phyloP scores from a whole-genome alignment of 2,888 invertebrate species.

The Cephus nigrinus region DNA sequence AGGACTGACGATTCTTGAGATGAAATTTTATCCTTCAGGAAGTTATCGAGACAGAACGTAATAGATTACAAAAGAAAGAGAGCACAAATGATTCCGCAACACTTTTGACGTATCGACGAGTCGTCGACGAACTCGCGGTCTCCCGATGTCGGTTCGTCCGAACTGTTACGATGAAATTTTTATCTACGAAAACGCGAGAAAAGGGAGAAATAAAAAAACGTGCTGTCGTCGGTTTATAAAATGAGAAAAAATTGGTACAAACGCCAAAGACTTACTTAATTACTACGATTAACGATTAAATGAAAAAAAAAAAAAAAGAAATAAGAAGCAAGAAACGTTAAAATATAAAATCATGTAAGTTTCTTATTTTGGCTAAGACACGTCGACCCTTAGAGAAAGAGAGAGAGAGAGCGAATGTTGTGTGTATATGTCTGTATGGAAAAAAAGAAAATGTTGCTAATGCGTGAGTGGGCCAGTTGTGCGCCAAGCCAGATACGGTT shows the following conservation, averaged over 20 bases:
- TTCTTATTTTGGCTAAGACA: slow-evolving; percentile 12
- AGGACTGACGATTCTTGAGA: not conserved
- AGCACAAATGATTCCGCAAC: slow-evolving; percentile 9
- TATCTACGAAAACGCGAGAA: slow-evolving; percentile 28
- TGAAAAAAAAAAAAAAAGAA: not conserved
- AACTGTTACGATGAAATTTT: slow-evolving; percentile 19
- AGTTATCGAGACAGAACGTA: slow-evolving; percentile 2
- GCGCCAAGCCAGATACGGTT: not conserved
- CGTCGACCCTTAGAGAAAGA: not conserved
- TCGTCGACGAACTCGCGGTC: not conserved
- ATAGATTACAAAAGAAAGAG: slow-evolving; percentile 10
- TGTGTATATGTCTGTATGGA: not conserved
- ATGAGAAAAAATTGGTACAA: slow-evolving; percentile 54
- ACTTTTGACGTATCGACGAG: not conserved
- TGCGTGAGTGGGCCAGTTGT: not conserved
- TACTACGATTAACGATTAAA: slow-evolving; percentile 47
- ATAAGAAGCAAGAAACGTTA: not conserved
- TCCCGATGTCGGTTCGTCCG: not conserved
- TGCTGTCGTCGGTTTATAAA: not conserved
- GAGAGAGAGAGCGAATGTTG: not conserved
- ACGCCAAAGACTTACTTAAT: slow-evolving; percentile 62
- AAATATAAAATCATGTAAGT: slow-evolving; percentile 25
- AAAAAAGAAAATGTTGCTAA: not conserved
- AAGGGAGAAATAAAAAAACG: slow-evolving; percentile 9
- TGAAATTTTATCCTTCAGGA: not conserved